A percentile compares a stretch with the other conserved stretches of the same genome.
phyloP scores from a whole-genome alignment of 2,113 vertebrate genomes.

The Poeciliopsis prolifica region DNA sequence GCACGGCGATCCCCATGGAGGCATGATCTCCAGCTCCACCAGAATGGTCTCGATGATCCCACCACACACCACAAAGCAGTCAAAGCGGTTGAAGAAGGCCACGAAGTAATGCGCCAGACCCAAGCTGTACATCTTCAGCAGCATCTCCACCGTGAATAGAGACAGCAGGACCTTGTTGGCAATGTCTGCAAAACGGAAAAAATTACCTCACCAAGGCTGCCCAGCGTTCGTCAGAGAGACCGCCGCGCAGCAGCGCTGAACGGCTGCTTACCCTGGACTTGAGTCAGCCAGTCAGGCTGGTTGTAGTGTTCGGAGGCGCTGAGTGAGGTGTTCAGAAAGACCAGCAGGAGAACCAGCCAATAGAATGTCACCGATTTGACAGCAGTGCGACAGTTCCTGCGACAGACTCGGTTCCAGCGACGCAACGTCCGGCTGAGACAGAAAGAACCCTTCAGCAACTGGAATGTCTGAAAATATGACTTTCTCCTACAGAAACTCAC shows the following conservation, averaged over 20 bases:
- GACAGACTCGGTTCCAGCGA: constrained; percentile 82
- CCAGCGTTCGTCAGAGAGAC: not conserved
- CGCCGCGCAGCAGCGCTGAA: not conserved
- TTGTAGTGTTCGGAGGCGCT: constrained; percentile 91
- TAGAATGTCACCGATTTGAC: constrained; percentile 91
- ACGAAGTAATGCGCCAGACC: constrained; percentile 86
- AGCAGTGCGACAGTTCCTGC: constrained; percentile 83
- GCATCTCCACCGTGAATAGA: constrained; percentile 92
- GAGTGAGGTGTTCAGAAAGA: constrained; percentile 92
- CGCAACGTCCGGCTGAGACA: constrained; percentile 75
- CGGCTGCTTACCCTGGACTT: constrained; percentile 82
- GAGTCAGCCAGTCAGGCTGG: constrained; percentile 88
- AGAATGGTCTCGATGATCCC: constrained; percentile 90
- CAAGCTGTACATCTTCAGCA: constrained; percentile 90
- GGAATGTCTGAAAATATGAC: rapidly evolving
- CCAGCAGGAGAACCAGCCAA: constrained; percentile 89
- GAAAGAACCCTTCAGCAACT: not conserved
- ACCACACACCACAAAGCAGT: constrained; percentile 94
- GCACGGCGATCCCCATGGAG: constrained; percentile 90
- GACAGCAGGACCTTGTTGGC: constrained; percentile 92
- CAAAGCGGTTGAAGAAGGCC: constrained; percentile 94
- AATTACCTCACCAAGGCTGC: not conserved
- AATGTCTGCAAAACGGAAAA: constrained; percentile 76
- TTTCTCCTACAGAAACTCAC: constrained; percentile 71
- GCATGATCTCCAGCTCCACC: constrained; percentile 87